Conservation (phyloP, 2,113 vertebrate species). For the Irena cyanogastra region DNA sequence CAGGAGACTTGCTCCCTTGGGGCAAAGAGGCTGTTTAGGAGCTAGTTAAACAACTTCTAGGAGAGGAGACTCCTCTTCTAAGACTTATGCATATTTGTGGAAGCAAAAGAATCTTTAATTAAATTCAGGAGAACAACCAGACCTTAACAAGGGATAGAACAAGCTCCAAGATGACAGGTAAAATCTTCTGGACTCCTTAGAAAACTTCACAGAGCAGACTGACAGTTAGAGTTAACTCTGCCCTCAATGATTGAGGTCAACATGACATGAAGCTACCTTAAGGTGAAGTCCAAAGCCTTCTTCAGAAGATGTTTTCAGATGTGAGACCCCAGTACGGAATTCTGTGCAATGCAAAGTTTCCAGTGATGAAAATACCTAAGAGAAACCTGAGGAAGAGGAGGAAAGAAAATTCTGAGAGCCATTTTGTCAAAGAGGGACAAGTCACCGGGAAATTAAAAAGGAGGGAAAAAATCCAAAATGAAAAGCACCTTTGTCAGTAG, state of each 20-base stretch:
- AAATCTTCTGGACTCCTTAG: neutral
- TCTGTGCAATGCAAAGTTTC: neutral
- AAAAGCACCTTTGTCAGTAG: neutral
- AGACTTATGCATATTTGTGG: neutral
- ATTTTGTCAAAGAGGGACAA: neutral
- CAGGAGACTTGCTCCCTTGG: neutral
- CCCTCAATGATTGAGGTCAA: neutral
- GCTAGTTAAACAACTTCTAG: neutral
- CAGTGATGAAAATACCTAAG: neutral
- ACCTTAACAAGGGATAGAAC: neutral
- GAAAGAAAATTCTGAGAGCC: neutral
- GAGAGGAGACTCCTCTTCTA: neutral
- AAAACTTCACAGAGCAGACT: neutral
- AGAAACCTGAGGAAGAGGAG: neutral
- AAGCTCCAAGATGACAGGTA: neutral
- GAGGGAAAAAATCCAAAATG: neutral
- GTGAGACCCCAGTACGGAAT: fast-evolving
- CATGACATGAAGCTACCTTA: neutral
- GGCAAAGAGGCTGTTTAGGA: neutral
- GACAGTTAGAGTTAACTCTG: neutral
- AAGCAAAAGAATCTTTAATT: neutral
- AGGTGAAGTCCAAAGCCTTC: neutral
- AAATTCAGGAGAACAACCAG: neutral
- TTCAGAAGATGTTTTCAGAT: neutral
- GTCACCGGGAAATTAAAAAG: neutral